Base-by-base conservation (phyloP, 2,888 invertebrate species). In the Tetanocera ferruginea region DNA sequence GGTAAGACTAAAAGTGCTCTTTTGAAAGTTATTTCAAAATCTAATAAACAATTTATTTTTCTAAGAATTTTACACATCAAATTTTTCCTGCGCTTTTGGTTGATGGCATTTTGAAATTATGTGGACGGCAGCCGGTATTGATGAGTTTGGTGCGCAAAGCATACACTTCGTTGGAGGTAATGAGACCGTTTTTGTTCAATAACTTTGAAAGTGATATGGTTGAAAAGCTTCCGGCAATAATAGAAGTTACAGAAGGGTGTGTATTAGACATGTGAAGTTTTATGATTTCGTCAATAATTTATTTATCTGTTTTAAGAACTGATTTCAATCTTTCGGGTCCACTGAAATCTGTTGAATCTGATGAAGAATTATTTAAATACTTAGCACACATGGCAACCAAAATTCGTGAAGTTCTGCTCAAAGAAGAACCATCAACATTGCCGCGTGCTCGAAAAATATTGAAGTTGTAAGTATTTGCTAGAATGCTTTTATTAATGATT, bases 121-220 rank as follows among this genome's bases (percentile, higher is more conserved):
- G 73, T n/a, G 83, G 87, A 0, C 83, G 80, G 3, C 79, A 82
- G 52, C 86, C 88, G 0, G 57, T 67, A 1, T 11, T 88, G 1
- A 81, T 88, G 86, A 28, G 78, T 11, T 80, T 85, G 3, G 83
- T 84, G n/a, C 82, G 88, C 0, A 84, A 81, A 72, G 34, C 80
- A 14, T 85, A 80, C 57, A 76, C 69, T 2, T 83, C 84, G 0
- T 72, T 85, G 6, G 83, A 84, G 52, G 85, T 84, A 0, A 83
- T 88, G 83, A 76, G 82, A 25, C 87, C 87, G 1, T 88, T 88
- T 8, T 67, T 85, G 76, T 83, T 84, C 72, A 86, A 85, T 74
- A 81, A 82, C 28, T 87, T 83, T 55, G 73, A 82, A 0, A 83
- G 85, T 77, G 70, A 83, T 1, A 88, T 87, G 2, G 5, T 79